Conservation (phyloP, 2,113 vertebrate genomes). For the Odocoileus virginianus region DNA sequence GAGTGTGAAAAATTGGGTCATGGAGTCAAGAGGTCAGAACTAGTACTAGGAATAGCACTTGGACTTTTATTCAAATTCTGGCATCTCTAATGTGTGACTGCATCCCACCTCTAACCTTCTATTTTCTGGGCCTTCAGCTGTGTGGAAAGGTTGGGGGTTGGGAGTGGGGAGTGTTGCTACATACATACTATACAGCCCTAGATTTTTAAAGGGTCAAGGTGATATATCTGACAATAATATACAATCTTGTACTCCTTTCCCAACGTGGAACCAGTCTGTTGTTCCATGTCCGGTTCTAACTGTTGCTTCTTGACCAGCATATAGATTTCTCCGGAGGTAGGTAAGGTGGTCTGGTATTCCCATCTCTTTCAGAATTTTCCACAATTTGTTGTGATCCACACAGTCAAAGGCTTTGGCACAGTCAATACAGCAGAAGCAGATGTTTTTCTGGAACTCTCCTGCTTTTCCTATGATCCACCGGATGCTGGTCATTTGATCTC, state of each 20-base stretch:
- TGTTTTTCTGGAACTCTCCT: neutral
- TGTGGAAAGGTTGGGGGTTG: neutral
- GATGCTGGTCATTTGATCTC: neutral
- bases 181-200: neutral
- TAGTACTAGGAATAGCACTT: neutral
- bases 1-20: slow-evolving; percentile 23
- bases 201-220: slow-evolving; percentile 58
- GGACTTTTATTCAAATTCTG: slow-evolving; percentile 53
- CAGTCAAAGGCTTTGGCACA: neutral
- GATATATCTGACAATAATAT: neutral
- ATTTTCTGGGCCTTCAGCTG: slow-evolving; percentile 23
- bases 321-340: neutral
- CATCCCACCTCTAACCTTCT: slow-evolving; percentile 40
- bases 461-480: neutral
- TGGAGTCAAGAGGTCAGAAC: slow-evolving; percentile 23
- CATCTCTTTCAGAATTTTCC: neutral
- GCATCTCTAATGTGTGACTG: neutral
- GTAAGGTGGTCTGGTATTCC: neutral
- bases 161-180: neutral
- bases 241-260: neutral
- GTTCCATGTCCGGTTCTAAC: neutral
- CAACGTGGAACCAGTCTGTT: neutral
- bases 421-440: neutral
- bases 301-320: neutral
- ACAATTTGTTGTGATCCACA: neutral